Conservation (phyloP, 2,888 invertebrate genomes). For the Eupelmus urozonus region DNA sequence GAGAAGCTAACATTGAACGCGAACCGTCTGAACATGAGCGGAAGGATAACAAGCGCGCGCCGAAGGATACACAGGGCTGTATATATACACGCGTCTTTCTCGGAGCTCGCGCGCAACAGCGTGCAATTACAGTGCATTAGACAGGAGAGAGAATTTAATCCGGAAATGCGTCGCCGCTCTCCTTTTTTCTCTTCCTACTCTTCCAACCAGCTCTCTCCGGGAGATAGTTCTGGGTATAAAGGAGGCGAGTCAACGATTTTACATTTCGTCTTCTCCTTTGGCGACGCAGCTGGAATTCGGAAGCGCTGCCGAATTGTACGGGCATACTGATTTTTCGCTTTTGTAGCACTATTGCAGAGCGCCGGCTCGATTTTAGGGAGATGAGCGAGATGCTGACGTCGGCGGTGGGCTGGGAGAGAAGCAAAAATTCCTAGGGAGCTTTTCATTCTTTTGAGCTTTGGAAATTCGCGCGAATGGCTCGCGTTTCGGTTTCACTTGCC, state of each 20-base stretch:
- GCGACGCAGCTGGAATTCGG: not conserved
- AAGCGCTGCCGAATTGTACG: no score
- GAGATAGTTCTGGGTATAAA: no score
- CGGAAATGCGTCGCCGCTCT: constrained; percentile 4
- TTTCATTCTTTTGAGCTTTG: no score
- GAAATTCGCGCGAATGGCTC: no score
- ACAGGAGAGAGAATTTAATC: constrained; percentile 34
- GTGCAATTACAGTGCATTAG: constrained; percentile 39
- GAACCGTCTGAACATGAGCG: constrained; percentile 2
- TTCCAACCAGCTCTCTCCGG: not conserved
- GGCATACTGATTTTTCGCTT: not conserved
- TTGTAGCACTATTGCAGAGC: not conserved
- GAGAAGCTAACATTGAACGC: constrained; percentile 1
- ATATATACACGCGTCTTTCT: not conserved
- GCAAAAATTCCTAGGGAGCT: no score
- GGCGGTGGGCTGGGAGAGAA: no score
- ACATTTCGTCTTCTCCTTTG: constrained; percentile 13
- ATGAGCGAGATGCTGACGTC: no score
- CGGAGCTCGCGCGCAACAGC: not conserved
- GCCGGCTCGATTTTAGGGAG: no score
- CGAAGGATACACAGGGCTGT: not conserved
- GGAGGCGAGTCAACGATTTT: constrained; percentile 25
- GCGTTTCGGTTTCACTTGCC: no score
- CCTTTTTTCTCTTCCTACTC: not conserved
- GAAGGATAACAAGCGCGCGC: constrained; percentile 10